A percentile compares a stretch with the other conserved stretches of the same genome.
These are phyloP conservation scores for Eira barbara DNA, from an alignment of 2,113 vertebrate species.

Conservation along the genomic window DNA sequence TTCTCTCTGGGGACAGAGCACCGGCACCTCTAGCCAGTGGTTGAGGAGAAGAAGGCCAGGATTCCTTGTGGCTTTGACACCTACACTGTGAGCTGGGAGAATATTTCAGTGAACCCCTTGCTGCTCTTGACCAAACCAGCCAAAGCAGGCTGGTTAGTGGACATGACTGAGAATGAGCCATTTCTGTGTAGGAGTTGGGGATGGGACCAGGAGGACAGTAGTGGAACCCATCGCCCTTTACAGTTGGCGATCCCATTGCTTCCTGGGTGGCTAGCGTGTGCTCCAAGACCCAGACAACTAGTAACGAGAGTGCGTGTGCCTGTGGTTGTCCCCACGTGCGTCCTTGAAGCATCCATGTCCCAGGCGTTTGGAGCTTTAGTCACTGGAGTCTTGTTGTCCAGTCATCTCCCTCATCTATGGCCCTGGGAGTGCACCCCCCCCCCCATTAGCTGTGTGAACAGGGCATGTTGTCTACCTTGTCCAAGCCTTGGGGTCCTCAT, in stretches of 20 bases:
- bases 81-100: neutral
- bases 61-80: neutral
- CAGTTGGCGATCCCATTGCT: neutral
- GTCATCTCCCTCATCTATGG: neutral
- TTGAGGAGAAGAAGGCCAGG: no score
- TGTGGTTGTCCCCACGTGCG: rapidly evolving
- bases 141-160: no score
- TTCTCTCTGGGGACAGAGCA: neutral
- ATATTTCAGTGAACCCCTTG: neutral
- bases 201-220: neutral
- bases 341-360: neutral
- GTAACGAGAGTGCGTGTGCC: neutral
- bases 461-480: neutral
- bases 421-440: neutral
- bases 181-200: rapidly evolving
- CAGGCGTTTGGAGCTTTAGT: neutral
- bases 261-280: neutral
- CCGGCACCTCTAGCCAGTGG: neutral
- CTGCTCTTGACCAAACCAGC: neutral
- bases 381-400: neutral
- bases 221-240: neutral
- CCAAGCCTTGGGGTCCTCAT: neutral
- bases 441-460: neutral
- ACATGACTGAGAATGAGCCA: neutral
- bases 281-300: no score